Evolutionary conservation across 1,140 invertebrate species (phyloP).

Genomic region (Achroia grisella): DNA sequence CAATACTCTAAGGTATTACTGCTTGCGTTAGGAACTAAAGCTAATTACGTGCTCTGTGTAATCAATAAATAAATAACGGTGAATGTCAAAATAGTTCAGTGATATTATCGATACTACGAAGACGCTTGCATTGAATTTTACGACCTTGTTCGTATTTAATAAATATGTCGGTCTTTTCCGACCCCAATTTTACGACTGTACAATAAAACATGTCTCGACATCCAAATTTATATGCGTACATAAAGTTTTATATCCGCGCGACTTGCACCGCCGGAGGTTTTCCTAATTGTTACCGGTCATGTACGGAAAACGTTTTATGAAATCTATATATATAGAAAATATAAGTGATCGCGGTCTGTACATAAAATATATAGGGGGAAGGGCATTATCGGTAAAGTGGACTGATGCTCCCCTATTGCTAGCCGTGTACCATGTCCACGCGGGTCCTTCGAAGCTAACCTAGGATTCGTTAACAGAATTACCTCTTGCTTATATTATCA

Average conservation of each 20-base stretch:
- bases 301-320: constrained; percentile 39
- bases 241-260: constrained; percentile 71
- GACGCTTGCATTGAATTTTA: constrained; percentile 65
- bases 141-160: constrained; percentile 70
- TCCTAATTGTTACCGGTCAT: constrained; percentile 69
- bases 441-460: no score
- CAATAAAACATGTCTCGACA: constrained; percentile 73
- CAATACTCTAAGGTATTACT: no score
- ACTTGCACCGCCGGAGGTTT: constrained; percentile 58
- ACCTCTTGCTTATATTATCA: no score
- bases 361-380: no score
- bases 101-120: constrained; percentile 61
- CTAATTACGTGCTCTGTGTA: constrained; percentile 1
- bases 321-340: no score
- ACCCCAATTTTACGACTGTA: constrained; percentile 67
- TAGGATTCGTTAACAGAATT: no score
- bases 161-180: constrained; percentile 71
- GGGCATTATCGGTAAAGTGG: no score
- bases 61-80: constrained; percentile 14
- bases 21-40: no score
- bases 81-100: constrained; percentile 47
- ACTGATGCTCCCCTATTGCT: no score
- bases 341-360: no score
- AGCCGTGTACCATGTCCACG: no score
- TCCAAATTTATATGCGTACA: constrained; percentile 71